Percentiles rank a stretch among this genome's conserved stretches.
Conservation (phyloP, 2,888 invertebrate genomes). For the Clepsis dumicolana region DNA sequence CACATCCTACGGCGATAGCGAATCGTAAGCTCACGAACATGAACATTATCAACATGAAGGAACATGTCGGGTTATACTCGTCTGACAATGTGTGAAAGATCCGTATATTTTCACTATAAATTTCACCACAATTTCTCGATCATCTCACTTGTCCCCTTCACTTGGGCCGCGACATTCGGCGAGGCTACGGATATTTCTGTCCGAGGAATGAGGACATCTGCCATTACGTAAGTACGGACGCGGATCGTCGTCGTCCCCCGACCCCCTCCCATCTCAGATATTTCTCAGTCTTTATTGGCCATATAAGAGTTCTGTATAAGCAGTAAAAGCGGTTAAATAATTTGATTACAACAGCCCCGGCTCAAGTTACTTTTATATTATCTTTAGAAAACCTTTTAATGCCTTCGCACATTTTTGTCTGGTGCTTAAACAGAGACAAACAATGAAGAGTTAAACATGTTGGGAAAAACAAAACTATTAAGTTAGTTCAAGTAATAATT, state of each 20-base stretch:
- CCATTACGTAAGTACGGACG: slow-evolving; percentile 61
- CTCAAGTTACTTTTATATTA: slow-evolving; percentile 28
- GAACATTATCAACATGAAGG: too few relatives aligned
- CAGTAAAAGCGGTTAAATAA: slow-evolving; percentile 38
- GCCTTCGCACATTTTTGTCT: neutral
- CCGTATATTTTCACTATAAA: too few relatives aligned
- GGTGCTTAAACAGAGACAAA: slow-evolving; percentile 1
- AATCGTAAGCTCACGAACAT: too few relatives aligned
- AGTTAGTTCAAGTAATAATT: slow-evolving; percentile 1
- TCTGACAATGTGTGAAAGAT: too few relatives aligned
- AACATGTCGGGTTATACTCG: too few relatives aligned
- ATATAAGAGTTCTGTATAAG: slow-evolving; percentile 32
- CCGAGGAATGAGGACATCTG: slow-evolving; percentile 68
- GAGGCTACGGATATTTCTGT: slow-evolving; percentile 64
- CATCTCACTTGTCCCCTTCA: slow-evolving; percentile 18
- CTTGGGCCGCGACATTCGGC: slow-evolving; percentile 45
- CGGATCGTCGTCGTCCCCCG: slow-evolving; percentile 52
- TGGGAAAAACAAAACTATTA: slow-evolving; percentile 9
- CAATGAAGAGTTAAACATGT: neutral
- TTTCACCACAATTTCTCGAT: neutral
- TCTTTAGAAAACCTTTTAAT: slow-evolving; percentile 28
- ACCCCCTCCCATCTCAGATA: slow-evolving; percentile 42
- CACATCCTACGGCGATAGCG: too few relatives aligned
- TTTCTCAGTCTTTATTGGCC: slow-evolving; percentile 39
- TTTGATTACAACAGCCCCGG: slow-evolving; percentile 28